Percentiles rank a stretch among this genome's conserved stretches.
phyloP scores from a whole-genome alignment of 2,888 invertebrate genomes.

The Drosophila leonis region DNA sequence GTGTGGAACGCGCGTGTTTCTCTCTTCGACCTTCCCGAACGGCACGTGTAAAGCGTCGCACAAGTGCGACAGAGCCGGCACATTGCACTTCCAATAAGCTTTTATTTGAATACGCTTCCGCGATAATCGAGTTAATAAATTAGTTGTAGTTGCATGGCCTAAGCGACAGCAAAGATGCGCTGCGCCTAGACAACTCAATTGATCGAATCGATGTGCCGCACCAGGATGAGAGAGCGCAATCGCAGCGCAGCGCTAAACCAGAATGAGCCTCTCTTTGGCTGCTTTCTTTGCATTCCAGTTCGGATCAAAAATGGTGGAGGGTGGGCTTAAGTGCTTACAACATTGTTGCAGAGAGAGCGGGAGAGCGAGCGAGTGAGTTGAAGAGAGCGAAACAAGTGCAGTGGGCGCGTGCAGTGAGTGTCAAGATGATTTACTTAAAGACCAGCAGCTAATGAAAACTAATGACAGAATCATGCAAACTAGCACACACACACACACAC shows the following conservation, averaged over 20 bases:
- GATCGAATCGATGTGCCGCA: constrained; percentile 6
- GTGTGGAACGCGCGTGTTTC: constrained; percentile 66
- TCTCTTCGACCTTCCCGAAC: constrained; percentile 56
- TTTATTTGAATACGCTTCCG: constrained; percentile 69
- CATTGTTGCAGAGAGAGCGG: constrained; percentile 11
- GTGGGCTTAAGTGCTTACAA: constrained; percentile 7
- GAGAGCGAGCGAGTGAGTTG: neutral
- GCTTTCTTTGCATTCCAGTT: constrained; percentile 43
- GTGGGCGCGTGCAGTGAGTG: constrained; percentile 5
- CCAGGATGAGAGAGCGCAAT: neutral
- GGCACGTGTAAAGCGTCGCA: constrained; percentile 61
- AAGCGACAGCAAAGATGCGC: constrained; percentile 14
- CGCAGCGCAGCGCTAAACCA: constrained; percentile 41
- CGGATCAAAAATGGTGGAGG: neutral
- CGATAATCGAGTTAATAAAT: constrained; percentile 77
- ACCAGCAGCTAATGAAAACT: constrained; percentile 54
- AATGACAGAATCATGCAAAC: constrained; percentile 68
- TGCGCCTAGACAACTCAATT: neutral
- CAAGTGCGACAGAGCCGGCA: constrained; percentile 42
- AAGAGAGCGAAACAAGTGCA: neutral
- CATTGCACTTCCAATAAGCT: constrained; percentile 60
- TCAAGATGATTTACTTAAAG: constrained; percentile 45
- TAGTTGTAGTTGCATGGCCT: constrained; percentile 41
- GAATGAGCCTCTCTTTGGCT: constrained; percentile 40
- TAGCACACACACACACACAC: constrained; percentile 1